Evolutionary conservation across 2,113 vertebrate genomes (phyloP).

Genomic region (Eubucco bourcierii): DNA sequence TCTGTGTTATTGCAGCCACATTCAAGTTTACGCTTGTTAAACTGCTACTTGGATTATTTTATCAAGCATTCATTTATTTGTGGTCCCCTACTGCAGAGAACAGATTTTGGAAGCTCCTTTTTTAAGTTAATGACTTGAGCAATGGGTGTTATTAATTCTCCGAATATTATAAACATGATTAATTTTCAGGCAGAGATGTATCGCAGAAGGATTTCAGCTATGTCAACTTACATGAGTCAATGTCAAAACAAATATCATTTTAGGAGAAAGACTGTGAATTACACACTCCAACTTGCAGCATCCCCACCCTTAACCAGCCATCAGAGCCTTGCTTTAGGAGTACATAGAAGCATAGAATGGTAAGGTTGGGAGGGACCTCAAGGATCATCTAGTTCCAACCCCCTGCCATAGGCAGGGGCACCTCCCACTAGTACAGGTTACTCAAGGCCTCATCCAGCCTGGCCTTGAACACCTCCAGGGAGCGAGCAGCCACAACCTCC

Average conservation of each 20-base stretch:
- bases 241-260: slow-evolving; percentile 79
- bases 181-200: slow-evolving; percentile 93
- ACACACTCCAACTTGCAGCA: background rate
- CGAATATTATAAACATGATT: slow-evolving; percentile 97
- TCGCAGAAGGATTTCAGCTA: slow-evolving; percentile 83
- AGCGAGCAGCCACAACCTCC: no score
- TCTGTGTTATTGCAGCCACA: slow-evolving; percentile 91
- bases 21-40: slow-evolving; percentile 98
- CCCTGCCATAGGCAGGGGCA: no score
- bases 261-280: slow-evolving; percentile 42
- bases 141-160: slow-evolving; percentile 90
- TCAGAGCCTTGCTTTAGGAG: no score
- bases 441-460: no score
- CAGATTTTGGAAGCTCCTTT: slow-evolving; percentile 85
- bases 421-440: no score
- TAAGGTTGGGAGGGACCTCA: no score
- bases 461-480: no score
- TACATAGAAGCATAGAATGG: no score
- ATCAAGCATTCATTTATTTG: slow-evolving; percentile 97
- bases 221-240: slow-evolving; percentile 85
- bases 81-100: slow-evolving; percentile 80
- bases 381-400: no score
- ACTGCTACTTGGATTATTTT: slow-evolving; percentile 98
- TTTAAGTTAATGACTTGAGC: slow-evolving; percentile 91
- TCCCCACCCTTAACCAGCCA: no score